Evolutionary conservation across 1,140 invertebrate species (phyloP), one percentile per base, ranked within the genome.

Genomic region (Lethocerus indicus): DNA sequence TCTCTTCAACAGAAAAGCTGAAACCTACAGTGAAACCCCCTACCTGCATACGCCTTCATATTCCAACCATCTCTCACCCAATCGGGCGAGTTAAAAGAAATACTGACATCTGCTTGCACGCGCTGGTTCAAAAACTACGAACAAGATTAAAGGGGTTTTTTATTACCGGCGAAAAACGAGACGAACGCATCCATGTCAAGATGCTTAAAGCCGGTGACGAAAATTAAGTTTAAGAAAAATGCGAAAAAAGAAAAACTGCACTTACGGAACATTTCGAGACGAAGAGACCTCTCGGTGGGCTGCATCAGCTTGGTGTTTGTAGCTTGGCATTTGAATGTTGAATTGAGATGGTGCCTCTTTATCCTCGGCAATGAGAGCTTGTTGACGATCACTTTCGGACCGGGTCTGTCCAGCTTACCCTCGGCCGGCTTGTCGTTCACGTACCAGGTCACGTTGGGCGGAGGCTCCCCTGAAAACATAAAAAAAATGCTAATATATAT

Each of bases 301-400:
- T 78, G 74, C 60, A 82, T 83, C 24, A 88, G 74, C 58, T 87
- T 82, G 16, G 85, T 88, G 62, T 90, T 91, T 43, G 76, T 78
- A 0, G 86, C 87, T 60, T 81, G 78, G 63, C 87, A 90, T 63
- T 83, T 87, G 66, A 81, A 84, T 3, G 79, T 83, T 9, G 81
- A 81, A 61, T 87, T 86, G 37, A 87, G 71, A 50, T 88, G 78
- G 49, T 77, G 74, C 55, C 86, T 70, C 53, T 72, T 73, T 39
- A 91, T 68, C 49, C 74, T 70, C 9, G 73, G 69, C 45, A 89
- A 71, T 58, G 79, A 77, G 52, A 90, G 65, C 48, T 75, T 71
- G 67, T 85, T 87, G 37, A 86, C 79, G 9, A 86, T 77, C 14
- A 85, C 75, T 58, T 80, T 79, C n/a, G 74, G 73, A 35, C 73